These are phyloP conservation scores for Ameiurus melas DNA, from an alignment of 2,113 vertebrate genomes.

Conservation along the genomic window DNA sequence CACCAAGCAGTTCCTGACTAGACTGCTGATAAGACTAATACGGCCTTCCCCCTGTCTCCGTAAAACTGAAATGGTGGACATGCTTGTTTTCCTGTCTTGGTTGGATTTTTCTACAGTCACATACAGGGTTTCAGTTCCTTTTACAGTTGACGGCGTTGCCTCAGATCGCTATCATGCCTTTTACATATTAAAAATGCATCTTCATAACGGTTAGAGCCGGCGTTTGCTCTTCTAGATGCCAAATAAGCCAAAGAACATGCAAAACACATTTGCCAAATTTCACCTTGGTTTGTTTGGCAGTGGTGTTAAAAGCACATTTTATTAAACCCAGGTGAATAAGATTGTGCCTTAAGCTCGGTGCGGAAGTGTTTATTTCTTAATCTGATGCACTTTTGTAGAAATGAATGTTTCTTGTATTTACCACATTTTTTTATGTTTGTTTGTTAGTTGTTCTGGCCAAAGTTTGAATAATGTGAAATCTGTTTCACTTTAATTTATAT, in stretches of 20 bases:
- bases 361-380: slow-evolving; percentile 48
- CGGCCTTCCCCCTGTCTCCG: not conserved
- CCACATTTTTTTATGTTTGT: slow-evolving; percentile 33
- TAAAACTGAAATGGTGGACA: not conserved
- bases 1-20: not conserved
- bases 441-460: slow-evolving; percentile 45
- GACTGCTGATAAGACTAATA: not conserved
- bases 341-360: slow-evolving; percentile 27
- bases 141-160: not conserved
- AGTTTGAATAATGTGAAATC: slow-evolving; percentile 73
- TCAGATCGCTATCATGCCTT: not conserved
- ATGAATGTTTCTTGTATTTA: slow-evolving; percentile 82
- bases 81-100: not conserved
- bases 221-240: slow-evolving; percentile 13
- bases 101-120: not conserved
- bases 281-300: not conserved
- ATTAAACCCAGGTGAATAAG: slow-evolving; percentile 5
- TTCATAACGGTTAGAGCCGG: not conserved
- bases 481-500: slow-evolving; percentile 87
- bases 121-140: not conserved
- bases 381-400: slow-evolving; percentile 90
- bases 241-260: slow-evolving; percentile 48
- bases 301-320: slow-evolving; percentile 26
- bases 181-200: not conserved
- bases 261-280: not conserved